Base-by-base conservation (phyloP, 2,888 invertebrate species). In the Xestobium rufovillosum region DNA sequence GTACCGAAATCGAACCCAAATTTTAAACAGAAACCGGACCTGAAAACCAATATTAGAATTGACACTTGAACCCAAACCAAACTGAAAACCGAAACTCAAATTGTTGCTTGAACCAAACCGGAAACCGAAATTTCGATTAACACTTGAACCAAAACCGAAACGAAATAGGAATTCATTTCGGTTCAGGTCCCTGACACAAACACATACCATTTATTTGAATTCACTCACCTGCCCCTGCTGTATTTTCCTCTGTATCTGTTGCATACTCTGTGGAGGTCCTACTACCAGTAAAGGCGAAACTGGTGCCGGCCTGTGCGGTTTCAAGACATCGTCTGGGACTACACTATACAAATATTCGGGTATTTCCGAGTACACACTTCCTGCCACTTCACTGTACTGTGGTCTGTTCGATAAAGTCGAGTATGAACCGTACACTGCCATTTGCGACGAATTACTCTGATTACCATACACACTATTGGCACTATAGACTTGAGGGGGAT, bases 261-360 rank as follows among this genome's bases (percentile, higher is more conserved):
- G 67, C 61, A 65, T 62, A 34, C 65, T 65, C 39, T 63, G 57
- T 3, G 63, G 63, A 34, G 63, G 63, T 3, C 51, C 54, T 33
- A 52, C 30, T 10, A 53, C 36, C 10, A 51, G 48, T 10, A 54
- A 45, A n/a, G 66, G 65, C 11, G 61, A 61, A 1, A 61, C 58
- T 1, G 67, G 67, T 10, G 67, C 67, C 10, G 66, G 66, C 35
- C 67, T 50, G 42, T 66, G 66, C 3, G 67, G 67, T 34, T 55
- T 59, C 35, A 65, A 48, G 3, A 51, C 43, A 26, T 63, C 61
- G 12, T 56, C 57, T 2, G 62, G 56, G 17, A 63, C 62, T 34
- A 57, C 54, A 43, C 63, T 63, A 42, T 66, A 67, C 12, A 63
- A 41, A 51, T 63, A 58, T 14, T 65, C 64, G 3, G 63, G 61